Base-by-base conservation (phyloP, 2,113 vertebrate genomes). In the Myiopsitta monachus region DNA sequence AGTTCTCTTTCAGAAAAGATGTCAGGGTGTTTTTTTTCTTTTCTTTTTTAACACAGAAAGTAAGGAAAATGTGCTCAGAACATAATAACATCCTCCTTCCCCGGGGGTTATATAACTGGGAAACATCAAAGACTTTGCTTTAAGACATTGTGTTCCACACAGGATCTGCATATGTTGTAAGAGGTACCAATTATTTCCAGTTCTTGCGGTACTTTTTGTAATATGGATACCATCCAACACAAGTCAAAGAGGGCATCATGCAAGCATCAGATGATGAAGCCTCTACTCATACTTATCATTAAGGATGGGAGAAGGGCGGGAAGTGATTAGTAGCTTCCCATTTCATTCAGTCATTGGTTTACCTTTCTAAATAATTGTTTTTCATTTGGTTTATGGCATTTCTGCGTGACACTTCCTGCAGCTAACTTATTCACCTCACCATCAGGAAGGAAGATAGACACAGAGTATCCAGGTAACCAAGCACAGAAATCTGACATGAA, bases 121-220 rank as follows among this genome's bases (percentile, higher is more conserved):
- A 85, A 80, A 94, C 90, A 91, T 94, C 90, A 96, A 95, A 97
- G 93, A n/a, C 72, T 55, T 70, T 63, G 49, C 84, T 93, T 73
- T 95, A 89, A 88, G 75, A 96, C 90, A 83, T 73, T 83, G 87
- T 95, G 90, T 92, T 94, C 84, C 82, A 86, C 7, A 2, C 67
- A 68, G 70, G 87, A 95, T 91, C 90, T 94, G 93, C 90, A 87
- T 94, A 76, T 95, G 87, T 83, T 96, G 47, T 55, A 87, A 91
- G 87, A 94, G 83, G 87, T 83, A 93, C 70, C 90, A 97, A 96
- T 96, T 95, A 96, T 90, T 96, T 96, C 84, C 90, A 85, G 92
- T 77, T 82, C 93, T 66, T 95, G 94, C 70, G 93, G 92, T 88
- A 86, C 27, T 90, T 92, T 84, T 90, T 93, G 70, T 83, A 89